These are phyloP conservation scores for Rhinogobius similis DNA, from an alignment of 2,113 vertebrate species.

Conservation along the genomic window DNA sequence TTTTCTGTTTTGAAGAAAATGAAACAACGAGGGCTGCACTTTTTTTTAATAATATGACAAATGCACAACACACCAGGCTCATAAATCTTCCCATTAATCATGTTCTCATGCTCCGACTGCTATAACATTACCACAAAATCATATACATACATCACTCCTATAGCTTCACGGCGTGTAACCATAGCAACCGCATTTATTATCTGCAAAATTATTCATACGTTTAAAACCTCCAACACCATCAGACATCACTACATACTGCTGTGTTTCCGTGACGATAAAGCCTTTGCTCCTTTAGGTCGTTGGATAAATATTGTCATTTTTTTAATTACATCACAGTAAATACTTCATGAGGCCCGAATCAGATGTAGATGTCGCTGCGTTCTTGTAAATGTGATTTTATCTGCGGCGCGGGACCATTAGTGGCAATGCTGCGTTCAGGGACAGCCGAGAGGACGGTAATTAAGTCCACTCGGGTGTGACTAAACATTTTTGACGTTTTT, in stretches of 20 bases:
- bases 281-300: slow-evolving; percentile 30
- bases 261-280: slow-evolving; percentile 35
- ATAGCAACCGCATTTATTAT: background rate
- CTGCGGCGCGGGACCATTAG: slow-evolving; percentile 95
- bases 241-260: slow-evolving; percentile 21
- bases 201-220: slow-evolving; percentile 8
- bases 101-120: slow-evolving; percentile 3
- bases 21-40: background rate
- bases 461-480: slow-evolving; percentile 97
- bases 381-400: slow-evolving; percentile 98
- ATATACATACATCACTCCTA: slow-evolving; percentile 6
- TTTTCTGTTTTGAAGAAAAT: background rate
- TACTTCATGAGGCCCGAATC: slow-evolving; percentile 98
- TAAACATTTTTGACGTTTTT: slow-evolving; percentile 99
- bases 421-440: slow-evolving; percentile 83
- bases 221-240: slow-evolving; percentile 16
- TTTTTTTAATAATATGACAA: background rate
- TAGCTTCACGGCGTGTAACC: background rate
- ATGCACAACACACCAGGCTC: background rate
- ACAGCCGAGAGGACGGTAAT: slow-evolving; percentile 92
- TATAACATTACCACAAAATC: slow-evolving; percentile 2
- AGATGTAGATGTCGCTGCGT: slow-evolving; percentile 93
- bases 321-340: slow-evolving; percentile 96
- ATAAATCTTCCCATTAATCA: slow-evolving; percentile 14
- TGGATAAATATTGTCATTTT: slow-evolving; percentile 83